phyloP scores from a whole-genome alignment of 30 jellyfish, hydroid and myxozoan species.

The Aurelia sp. region DNA sequence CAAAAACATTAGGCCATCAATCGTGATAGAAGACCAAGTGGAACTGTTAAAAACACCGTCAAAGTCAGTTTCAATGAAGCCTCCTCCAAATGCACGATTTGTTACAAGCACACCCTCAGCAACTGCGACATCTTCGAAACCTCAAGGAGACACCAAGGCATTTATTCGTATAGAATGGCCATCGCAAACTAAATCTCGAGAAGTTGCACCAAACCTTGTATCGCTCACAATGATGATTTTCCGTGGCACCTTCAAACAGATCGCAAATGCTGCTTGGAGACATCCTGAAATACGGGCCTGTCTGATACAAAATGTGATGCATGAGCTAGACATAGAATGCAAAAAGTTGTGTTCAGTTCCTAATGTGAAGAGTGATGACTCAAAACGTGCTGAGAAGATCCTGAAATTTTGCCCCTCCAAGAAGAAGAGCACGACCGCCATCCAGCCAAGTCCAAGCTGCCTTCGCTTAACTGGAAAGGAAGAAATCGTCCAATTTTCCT shows the following conservation, averaged over 20 bases:
- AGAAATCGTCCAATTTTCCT: slow-evolving; percentile 19
- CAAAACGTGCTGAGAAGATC: slow-evolving; percentile 44
- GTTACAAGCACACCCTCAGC: no score
- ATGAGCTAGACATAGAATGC: slow-evolving; percentile 51
- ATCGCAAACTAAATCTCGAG: no score
- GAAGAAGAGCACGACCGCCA: slow-evolving; percentile 7
- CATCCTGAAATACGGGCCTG: slow-evolving; percentile 24
- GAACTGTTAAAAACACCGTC: no score
- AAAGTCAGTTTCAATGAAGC: no score
- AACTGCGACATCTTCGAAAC: no score
- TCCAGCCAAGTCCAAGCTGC: slow-evolving; percentile 32
- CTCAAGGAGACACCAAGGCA: no score
- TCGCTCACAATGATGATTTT: no score
- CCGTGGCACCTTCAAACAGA: slow-evolving; percentile 10
- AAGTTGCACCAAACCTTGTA: no score
- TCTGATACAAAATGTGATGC: slow-evolving; percentile 6
- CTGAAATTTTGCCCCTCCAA: slow-evolving; percentile 15
- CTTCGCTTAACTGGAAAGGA: slow-evolving; percentile 46
- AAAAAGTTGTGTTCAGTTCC: slow-evolving; percentile 27
- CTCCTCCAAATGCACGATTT: no score
- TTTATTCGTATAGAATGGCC: no score
- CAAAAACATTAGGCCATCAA: no score
- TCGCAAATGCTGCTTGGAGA: slow-evolving; percentile 55
- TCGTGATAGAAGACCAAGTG: no score
- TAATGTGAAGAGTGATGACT: slow-evolving; percentile 13